Percentiles rank a stretch among this genome's conserved stretches.
Evolutionary conservation across 2,797 vertebrate species (phyloP).

Genomic region (Hippocampus kuda): DNA sequence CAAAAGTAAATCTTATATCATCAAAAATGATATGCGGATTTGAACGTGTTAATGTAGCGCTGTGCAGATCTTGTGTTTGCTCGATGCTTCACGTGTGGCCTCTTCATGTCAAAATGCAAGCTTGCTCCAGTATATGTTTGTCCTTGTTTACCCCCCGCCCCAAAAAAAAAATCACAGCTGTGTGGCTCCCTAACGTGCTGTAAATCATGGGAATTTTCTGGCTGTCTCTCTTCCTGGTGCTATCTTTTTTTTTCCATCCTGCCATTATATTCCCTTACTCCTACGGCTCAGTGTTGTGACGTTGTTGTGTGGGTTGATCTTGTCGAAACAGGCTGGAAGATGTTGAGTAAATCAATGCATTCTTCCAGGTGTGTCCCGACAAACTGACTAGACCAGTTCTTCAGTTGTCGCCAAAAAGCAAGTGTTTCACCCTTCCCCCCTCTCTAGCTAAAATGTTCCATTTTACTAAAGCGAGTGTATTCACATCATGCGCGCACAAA

Average conservation of each 20-base stretch:
- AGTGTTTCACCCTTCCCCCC: background rate
- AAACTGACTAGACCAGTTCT: constrained; percentile 46
- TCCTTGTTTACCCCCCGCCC: background rate
- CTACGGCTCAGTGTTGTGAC: background rate
- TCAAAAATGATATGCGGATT: background rate
- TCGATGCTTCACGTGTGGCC: background rate
- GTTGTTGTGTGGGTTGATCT: background rate
- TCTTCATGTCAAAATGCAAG: background rate
- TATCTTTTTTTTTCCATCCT: background rate
- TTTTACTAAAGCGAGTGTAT: background rate
- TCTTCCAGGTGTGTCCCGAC: constrained; percentile 37
- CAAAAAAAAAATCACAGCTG: background rate
- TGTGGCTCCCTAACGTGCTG: too few relatives aligned
- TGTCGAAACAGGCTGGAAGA: constrained; percentile 34
- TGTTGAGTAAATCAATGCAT: constrained; percentile 33
- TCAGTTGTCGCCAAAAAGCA: constrained; percentile 7
- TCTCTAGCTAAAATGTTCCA: accelerated
- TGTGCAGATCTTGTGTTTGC: background rate
- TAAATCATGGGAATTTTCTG: background rate
- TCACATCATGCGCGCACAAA: background rate
- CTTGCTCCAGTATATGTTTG: background rate
- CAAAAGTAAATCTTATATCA: background rate
- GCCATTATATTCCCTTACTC: background rate
- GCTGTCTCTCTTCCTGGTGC: background rate
- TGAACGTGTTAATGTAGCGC: background rate